Evolutionary conservation across 2,113 vertebrate genomes (phyloP), one percentile per base, ranked within the genome.

Genomic region (Notarius lentiginosus): DNA sequence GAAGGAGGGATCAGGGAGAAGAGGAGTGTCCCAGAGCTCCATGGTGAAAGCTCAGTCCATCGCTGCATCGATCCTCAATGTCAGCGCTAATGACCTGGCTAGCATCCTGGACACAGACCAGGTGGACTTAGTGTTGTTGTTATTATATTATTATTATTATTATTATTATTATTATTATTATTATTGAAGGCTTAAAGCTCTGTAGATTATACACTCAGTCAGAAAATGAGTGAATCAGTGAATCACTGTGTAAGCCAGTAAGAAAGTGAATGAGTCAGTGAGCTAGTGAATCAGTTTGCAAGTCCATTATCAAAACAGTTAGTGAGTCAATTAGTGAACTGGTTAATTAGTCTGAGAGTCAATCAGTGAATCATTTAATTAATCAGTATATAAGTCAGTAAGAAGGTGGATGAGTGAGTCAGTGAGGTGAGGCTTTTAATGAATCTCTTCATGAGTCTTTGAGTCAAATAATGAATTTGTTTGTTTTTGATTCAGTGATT

Each of bases 11-110:
- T 95, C 91, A 60, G 47, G 91, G 90, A 94, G 89, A 75, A 34
- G 87, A 79, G 92, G 87, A 76, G 92, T 95, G 93, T 94, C 93
- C 87, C 95, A 93, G 94, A 93, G 94, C 88, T 97, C 96, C 73
- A 94, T 98, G 90, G 95, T 94, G 91, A 96, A 94, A 95, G 97
- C 96, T 80, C 96, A 97, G 90, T 95, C 94, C 87, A 91, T 98
- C 87, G 97, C 97, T 90, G 97, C 96, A 0, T 97, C 96, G 90
- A 98, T 99, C 88, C 95, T 98, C 92, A 97, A 99, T 89, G 95
- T 99, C 94, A 97, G 97, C 79, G 95, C 90, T 85, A 93, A 94
- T 58, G 97, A 98, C 92, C 94, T 99, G 14, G 95, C 95, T 0
- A 95, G 97, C 90, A 96, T 98, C 91, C 68, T 98, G 88, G 95